Evolutionary conservation across 2,797 vertebrate genomes (phyloP).

Genomic region (Chaunax sp.): DNA sequence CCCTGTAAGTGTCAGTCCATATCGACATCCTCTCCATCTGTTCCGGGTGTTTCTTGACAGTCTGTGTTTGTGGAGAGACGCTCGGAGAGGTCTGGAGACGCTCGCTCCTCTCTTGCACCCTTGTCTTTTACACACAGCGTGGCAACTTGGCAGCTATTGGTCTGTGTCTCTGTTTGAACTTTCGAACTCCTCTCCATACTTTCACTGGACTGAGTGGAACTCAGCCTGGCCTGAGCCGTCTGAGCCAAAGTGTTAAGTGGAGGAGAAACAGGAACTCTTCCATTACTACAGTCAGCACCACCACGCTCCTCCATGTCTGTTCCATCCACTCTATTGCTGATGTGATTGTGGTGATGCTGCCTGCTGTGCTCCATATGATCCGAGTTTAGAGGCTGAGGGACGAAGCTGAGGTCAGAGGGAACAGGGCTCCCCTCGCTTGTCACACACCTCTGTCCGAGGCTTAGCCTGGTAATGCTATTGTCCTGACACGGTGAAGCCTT

Average conservation of each 20-base stretch:
- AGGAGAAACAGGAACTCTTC: constrained; percentile 58
- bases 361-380: constrained; percentile 49
- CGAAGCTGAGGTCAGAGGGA: constrained; percentile 63
- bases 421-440: constrained; percentile 56
- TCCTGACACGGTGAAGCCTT: constrained; percentile 83
- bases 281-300: constrained; percentile 32
- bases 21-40: constrained; percentile 89
- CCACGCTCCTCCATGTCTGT: constrained; percentile 53
- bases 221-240: constrained; percentile 61
- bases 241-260: constrained; percentile 44
- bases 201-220: constrained; percentile 55
- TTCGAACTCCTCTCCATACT: constrained; percentile 48
- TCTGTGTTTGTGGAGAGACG: constrained; percentile 77
- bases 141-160: constrained; percentile 49
- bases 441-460: constrained; percentile 64
- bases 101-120: constrained; percentile 79
- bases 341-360: constrained; percentile 62
- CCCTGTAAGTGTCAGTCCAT: constrained; percentile 86
- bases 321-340: constrained; percentile 59
- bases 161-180: constrained; percentile 44
- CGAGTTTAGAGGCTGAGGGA: constrained; percentile 51
- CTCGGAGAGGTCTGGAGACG: constrained; percentile 77
- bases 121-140: constrained; percentile 73
- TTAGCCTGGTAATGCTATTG: constrained; percentile 59
- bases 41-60: constrained; percentile 77